A percentile compares a stretch with the other conserved stretches of the same genome.
Evolutionary conservation across 1,140 invertebrate genomes (phyloP).

Genomic region (Cydia splendana): DNA sequence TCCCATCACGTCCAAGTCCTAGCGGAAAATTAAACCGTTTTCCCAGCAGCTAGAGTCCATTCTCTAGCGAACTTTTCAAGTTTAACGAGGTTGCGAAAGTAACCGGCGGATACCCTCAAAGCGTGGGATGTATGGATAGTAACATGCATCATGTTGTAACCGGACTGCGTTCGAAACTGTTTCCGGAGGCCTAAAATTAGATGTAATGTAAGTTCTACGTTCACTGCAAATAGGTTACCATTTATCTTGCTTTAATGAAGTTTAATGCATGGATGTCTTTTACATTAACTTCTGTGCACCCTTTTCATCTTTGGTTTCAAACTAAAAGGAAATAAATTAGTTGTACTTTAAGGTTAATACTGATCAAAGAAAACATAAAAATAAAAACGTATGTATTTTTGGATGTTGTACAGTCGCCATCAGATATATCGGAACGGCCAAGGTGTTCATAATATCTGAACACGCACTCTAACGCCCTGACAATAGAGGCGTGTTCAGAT

Average conservation of each 20-base stretch:
- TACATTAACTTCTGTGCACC: neutral
- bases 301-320: neutral
- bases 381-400: neutral
- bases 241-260: slow-evolving; percentile 1
- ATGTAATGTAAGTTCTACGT: slow-evolving; percentile 25
- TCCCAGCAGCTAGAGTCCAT: neutral
- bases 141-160: slow-evolving; percentile 39
- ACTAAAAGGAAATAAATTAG: neutral
- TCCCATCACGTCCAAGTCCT: neutral
- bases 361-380: neutral
- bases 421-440: too few relatives aligned
- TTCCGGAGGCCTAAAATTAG: slow-evolving; percentile 36
- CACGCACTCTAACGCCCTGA: too few relatives aligned
- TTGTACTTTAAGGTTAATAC: slow-evolving; percentile 1
- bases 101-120: neutral
- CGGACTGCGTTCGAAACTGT: slow-evolving; percentile 29
- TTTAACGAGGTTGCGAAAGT: slow-evolving; percentile 2
- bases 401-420: neutral
- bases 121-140: slow-evolving; percentile 31
- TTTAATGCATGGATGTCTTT: neutral
- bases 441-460: too few relatives aligned
- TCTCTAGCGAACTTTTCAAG: neutral
- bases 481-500: too few relatives aligned
- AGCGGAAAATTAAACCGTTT: neutral
- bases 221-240: neutral